Conservation (phyloP, 2,113 vertebrate genomes). For the Pollachius pollachius region DNA sequence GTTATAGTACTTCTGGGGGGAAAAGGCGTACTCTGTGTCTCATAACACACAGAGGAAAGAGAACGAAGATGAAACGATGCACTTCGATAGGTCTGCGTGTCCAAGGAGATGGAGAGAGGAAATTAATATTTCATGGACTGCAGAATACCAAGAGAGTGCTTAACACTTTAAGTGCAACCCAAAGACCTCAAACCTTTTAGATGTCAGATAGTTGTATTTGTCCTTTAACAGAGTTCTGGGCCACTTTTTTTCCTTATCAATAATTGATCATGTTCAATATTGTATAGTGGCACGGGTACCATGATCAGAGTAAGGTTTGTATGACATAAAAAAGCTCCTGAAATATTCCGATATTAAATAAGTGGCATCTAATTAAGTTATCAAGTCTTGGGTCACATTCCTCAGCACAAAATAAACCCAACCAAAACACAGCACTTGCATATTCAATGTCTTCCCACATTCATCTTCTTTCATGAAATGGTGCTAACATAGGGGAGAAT, state of each 20-base stretch:
- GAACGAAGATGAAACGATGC: not conserved
- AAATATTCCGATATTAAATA: too few relatives aligned
- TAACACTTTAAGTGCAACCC: conserved; percentile 2
- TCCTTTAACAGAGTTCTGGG: not conserved
- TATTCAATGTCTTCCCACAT: too few relatives aligned
- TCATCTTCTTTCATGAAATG: conserved; percentile 32
- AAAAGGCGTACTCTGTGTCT: not conserved
- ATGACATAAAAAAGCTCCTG: too few relatives aligned
- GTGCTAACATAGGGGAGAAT: conserved; percentile 20
- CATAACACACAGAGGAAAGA: not conserved
- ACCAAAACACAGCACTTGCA: too few relatives aligned
- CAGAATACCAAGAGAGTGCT: not conserved
- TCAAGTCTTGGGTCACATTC: too few relatives aligned
- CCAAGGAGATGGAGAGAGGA: not conserved
- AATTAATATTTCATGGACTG: conserved; percentile 2
- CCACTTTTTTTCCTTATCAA: not conserved
- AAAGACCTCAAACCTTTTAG: not conserved
- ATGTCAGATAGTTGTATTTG: not conserved
- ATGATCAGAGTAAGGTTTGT: too few relatives aligned
- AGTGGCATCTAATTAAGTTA: too few relatives aligned
- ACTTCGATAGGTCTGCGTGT: not conserved
- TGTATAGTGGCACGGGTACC: not conserved
- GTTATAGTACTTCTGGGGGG: not conserved
- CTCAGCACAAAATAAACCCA: too few relatives aligned
- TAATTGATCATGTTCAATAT: not conserved